Percentiles rank a stretch among this genome's conserved stretches.
Conservation (phyloP, 2,888 invertebrate genomes). For the Saturnia pavonia region DNA sequence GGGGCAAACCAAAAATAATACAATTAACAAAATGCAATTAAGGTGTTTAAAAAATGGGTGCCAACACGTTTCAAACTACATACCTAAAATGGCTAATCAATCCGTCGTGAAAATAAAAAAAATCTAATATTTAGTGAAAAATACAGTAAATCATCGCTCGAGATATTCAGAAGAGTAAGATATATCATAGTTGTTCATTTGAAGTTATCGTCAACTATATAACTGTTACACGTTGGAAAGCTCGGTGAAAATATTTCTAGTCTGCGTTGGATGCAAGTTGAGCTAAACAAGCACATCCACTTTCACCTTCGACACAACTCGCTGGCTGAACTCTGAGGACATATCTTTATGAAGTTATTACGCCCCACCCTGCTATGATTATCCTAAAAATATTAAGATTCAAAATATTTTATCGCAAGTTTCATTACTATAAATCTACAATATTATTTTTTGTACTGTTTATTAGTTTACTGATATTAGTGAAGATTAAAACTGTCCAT, state of each 20-base stretch:
- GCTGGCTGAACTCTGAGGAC: conserved; percentile 20
- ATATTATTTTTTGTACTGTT: not conserved
- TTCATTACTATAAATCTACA: too few relatives aligned
- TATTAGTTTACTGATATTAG: not conserved
- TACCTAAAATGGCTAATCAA: not conserved
- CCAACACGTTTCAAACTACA: not conserved
- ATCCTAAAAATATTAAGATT: not conserved
- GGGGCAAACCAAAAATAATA: not conserved
- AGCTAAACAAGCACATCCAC: conserved; percentile 56
- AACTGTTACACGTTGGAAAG: conserved; percentile 53
- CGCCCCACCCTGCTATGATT: not conserved
- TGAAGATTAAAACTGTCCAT: not conserved
- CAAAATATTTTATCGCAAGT: not conserved
- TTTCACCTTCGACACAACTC: conserved; percentile 57
- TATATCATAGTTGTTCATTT: not conserved
- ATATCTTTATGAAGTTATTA: conserved; percentile 12
- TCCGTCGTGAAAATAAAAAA: not conserved
- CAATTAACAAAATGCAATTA: not conserved
- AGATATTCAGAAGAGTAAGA: not conserved
- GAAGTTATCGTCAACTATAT: not conserved
- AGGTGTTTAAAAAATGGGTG: not conserved
- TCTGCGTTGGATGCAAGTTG: conserved; percentile 39
- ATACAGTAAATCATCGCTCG: not conserved
- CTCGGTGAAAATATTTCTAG: conserved; percentile 51
- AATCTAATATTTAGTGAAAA: not conserved